Evolutionary conservation across 2,797 vertebrate genomes (phyloP).

Genomic region (Tiaroga cobitis): DNA sequence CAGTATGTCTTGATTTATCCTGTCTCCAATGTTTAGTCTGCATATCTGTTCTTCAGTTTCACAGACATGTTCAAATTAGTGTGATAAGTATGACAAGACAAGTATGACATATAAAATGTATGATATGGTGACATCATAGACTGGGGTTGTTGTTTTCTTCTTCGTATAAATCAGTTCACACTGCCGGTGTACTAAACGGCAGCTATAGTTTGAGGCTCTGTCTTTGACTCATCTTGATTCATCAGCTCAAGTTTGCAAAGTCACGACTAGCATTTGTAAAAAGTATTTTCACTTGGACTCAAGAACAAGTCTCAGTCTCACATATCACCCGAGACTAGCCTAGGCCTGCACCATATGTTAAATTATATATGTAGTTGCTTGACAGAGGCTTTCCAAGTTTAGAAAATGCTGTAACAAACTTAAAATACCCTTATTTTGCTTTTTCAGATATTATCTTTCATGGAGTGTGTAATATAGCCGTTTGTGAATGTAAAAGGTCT

Average conservation of each 20-base stretch:
- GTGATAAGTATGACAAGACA: neutral
- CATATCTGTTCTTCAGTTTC: neutral
- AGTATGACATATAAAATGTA: neutral
- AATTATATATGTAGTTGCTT: neutral
- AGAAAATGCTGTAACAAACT: neutral
- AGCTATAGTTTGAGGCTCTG: neutral
- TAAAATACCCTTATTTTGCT: neutral
- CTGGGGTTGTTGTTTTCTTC: neutral
- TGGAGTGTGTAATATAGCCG: neutral
- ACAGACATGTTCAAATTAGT: neutral
- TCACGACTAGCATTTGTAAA: neutral
- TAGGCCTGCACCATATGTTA: neutral
- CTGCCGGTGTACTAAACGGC: neutral
- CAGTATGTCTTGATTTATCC: neutral
- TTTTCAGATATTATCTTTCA: neutral
- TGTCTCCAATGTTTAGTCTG: neutral
- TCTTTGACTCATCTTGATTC: slow-evolving; percentile 32
- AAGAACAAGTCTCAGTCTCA: neutral
- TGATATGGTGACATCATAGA: slow-evolving; percentile 13
- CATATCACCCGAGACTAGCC: neutral
- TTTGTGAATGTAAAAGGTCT: neutral
- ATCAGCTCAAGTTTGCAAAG: slow-evolving; percentile 4
- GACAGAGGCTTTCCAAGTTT: neutral
- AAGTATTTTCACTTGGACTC: neutral
- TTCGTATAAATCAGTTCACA: neutral